phyloP scores from a whole-genome alignment of 2,797 vertebrate genomes.

The Xenentodon cancila region DNA sequence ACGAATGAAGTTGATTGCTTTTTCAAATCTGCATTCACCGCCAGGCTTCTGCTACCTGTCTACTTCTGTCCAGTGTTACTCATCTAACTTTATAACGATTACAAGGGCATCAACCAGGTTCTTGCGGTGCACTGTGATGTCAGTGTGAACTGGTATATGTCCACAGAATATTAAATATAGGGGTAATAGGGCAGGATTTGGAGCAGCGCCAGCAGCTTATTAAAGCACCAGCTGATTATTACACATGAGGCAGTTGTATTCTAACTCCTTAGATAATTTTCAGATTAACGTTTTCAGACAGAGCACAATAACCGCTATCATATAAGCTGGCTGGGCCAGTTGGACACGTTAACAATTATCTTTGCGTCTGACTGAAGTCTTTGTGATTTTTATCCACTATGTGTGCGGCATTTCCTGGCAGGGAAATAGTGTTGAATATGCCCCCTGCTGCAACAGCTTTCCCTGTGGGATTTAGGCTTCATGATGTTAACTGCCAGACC shows the following conservation, averaged over 20 bases:
- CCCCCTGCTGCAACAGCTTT: constrained; percentile 62
- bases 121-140: too few relatives aligned
- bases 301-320: constrained; percentile 32
- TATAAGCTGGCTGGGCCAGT: constrained; percentile 45
- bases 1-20: too few relatives aligned
- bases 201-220: too few relatives aligned
- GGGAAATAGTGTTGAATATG: constrained; percentile 67
- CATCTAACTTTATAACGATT: too few relatives aligned
- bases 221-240: constrained; percentile 2
- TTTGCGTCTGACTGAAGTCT: constrained; percentile 64
- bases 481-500: constrained; percentile 63
- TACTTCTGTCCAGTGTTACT: too few relatives aligned
- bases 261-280: constrained; percentile 15
- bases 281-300: constrained; percentile 27
- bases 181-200: too few relatives aligned
- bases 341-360: constrained; percentile 59
- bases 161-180: too few relatives aligned
- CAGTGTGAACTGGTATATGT: too few relatives aligned
- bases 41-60: too few relatives aligned
- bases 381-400: constrained; percentile 68
- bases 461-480: constrained; percentile 64
- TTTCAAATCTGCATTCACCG: too few relatives aligned
- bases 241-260: constrained; percentile 3
- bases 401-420: constrained; percentile 63
- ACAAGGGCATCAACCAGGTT: too few relatives aligned